Base-by-base conservation (phyloP, 2,888 invertebrate species). In the Calephelis perditalis region DNA sequence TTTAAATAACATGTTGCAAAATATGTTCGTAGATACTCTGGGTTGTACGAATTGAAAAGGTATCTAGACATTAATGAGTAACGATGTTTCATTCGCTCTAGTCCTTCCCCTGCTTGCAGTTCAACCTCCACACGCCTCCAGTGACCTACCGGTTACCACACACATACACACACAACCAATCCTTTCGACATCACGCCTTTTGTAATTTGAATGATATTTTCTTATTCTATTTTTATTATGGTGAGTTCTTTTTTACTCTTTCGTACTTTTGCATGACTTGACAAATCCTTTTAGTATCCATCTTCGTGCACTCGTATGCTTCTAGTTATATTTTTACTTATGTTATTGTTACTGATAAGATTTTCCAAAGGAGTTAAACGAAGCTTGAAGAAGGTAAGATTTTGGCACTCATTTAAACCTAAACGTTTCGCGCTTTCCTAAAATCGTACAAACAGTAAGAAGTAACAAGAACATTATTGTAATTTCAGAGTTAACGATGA, bases 161-260 rank as follows among this genome's bases (percentile, higher is more conserved):
- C 70, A 74, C 73, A 69, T 68, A 59, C 67, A 69, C 68, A 59
- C 67, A 67, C 68, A 71, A 68, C 72, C 72, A 70, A 71, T 70
- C 70, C 70, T 75, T 74, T 72, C 71, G 67, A 66, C 65, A 68
- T 74, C 75, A 71, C 70, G 65, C 72, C 58, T 64, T 40, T 61
- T 52, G 52, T 52, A 52, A 35, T 62, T 62, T 60, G 59, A 63
- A 52, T 55, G 56, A 61, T 63, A 15, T 40, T 56, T 45, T 26
- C 56, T 55, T 35, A 36, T 12, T 60, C 40, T 36, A 46, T 35
- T 10, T 56, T 59, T 55, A 45, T 37, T 60, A 35, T 59, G 45
- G 55, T 56, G 56, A 56, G 26, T 37, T 59, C 26, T 60, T 55
- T 36, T 12, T 58, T 60, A 56, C 46, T 56, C 12, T 15, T 60